A percentile compares a stretch with the other conserved stretches of the same genome.
Conservation (phyloP, 2,888 invertebrate genomes). For the Volucella inanis region DNA sequence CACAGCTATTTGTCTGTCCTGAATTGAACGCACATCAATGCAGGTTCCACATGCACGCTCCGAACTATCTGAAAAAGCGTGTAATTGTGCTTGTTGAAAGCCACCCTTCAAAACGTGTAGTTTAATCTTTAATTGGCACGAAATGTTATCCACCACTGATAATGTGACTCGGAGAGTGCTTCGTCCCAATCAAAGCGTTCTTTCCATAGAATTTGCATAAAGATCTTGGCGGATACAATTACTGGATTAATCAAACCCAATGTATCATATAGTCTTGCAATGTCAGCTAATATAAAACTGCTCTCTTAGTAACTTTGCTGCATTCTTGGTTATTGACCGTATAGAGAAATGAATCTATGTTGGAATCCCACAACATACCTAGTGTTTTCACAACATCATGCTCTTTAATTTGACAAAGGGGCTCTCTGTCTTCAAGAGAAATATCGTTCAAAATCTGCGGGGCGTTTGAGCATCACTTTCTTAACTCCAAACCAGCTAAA, state of each 20-base stretch:
- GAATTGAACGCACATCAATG: constrained; percentile 29
- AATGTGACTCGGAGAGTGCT: constrained; percentile 18
- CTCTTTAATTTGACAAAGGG: constrained; percentile 21
- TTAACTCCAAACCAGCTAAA: constrained; percentile 5
- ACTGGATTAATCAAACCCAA: constrained; percentile 37
- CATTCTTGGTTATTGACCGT: neutral
- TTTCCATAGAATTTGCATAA: constrained; percentile 32
- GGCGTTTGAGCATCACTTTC: constrained; percentile 21
- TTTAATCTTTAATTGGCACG: constrained; percentile 32
- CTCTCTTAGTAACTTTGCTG: constrained; percentile 24
- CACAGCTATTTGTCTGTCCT: neutral
- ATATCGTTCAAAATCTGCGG: constrained; percentile 18
- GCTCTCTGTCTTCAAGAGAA: constrained; percentile 24
- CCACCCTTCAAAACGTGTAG: constrained; percentile 8
- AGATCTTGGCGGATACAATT: constrained; percentile 23
- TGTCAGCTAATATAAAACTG: constrained; percentile 29
- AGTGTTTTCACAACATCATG: constrained; percentile 29
- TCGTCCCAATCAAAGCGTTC: constrained; percentile 30
- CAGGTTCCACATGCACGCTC: constrained; percentile 49
- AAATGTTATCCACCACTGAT: constrained; percentile 46
- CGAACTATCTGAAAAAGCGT: constrained; percentile 50
- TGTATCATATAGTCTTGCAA: constrained; percentile 43
- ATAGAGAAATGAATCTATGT: constrained; percentile 19
- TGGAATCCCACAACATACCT: constrained; percentile 11
- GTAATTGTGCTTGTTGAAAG: constrained; percentile 30